These are phyloP conservation scores for Meiosimyza decipiens DNA, from an alignment of 2,888 invertebrate species.

Conservation along the genomic window DNA sequence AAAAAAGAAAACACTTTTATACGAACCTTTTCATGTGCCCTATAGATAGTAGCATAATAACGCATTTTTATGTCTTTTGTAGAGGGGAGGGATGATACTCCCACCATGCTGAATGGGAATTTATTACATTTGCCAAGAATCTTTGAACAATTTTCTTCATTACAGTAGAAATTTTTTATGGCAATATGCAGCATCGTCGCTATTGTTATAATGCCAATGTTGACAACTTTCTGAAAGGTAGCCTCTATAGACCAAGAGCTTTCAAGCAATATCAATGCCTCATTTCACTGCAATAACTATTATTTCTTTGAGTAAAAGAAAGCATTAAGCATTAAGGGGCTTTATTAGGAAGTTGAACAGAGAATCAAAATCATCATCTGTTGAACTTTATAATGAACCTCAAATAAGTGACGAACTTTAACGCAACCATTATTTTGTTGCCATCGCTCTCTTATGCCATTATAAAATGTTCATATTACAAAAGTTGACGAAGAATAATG, in stretches of 20 bases:
- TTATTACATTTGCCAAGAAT: slow-evolving; percentile 27
- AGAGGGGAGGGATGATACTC: too few species aligned
- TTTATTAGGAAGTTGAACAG: too few species aligned
- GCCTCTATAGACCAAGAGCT: not conserved
- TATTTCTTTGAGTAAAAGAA: not conserved
- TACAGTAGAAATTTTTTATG: slow-evolving; percentile 14
- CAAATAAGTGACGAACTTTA: not conserved
- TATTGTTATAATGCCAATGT: slow-evolving; percentile 15
- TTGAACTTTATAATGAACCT: slow-evolving; percentile 11
- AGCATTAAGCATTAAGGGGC: not conserved
- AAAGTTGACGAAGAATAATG: slow-evolving; percentile 30
- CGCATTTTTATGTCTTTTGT: too few species aligned
- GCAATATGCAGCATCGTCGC: not conserved
- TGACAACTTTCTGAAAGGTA: slow-evolving; percentile 5
- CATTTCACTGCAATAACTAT: not conserved
- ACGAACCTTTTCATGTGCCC: slow-evolving; percentile 10
- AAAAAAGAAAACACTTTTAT: not conserved
- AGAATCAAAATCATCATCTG: too few species aligned
- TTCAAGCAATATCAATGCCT: not conserved
- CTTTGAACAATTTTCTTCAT: slow-evolving; percentile 29
- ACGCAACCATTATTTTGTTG: not conserved
- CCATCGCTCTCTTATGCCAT: not conserved
- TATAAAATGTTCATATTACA: not conserved
- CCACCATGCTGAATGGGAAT: slow-evolving; percentile 3
- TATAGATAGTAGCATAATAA: slow-evolving; percentile 5